Base-by-base conservation (phyloP, 1,140 invertebrate genomes). In the Sweltsa coloradensis region DNA sequence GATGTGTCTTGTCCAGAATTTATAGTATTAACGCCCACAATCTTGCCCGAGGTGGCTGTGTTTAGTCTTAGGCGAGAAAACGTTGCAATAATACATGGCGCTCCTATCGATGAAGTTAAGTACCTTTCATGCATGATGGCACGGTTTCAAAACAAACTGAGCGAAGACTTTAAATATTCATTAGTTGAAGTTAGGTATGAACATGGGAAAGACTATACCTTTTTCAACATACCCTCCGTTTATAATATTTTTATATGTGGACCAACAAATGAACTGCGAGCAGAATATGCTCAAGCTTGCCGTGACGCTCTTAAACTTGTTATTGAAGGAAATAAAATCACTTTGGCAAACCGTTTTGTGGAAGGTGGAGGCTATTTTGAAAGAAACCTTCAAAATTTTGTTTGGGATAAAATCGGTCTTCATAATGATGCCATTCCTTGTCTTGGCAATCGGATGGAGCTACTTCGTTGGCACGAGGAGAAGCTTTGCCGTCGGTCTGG, bases 381-480 rank as follows among this genome's bases (percentile, higher is more conserved):
- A 45, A 22, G 14, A 31, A n/a, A 3, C 11, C 43, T 45, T 14
- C 19, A 31, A 21, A 18, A 23, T 11, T 5, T 18, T 21, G 26
- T 45, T 27, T 14, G n/a, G 18, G 5, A 14, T 5, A 16, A 21
- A 22, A 19, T 23, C 27, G 31, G 31, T n/a, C 23, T 34, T 11
- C 23, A 18, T 19, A 14, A 45, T 16, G 26, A 22, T 27, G 5
- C 25, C 22, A 5, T 6, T n/a, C 22, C 26, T 16, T 5, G 43
- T 7, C 16, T 34, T 34, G 26, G 7, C 14, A 34, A 22, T 34
- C 43, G 43, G n/a, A 22, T 21, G 7, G 29, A 21, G 14, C 27
- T 45, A 34, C 2, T 45, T 14, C 26, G 19, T 5, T 45, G 43
- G 43, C 43, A 45, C 14, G 21, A 45, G 34, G 16, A 34, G 43